Percentiles rank a stretch among this genome's conserved stretches.
Evolutionary conservation across 2,888 invertebrate species (phyloP).

Genomic region (Mesoligia furuncula): DNA sequence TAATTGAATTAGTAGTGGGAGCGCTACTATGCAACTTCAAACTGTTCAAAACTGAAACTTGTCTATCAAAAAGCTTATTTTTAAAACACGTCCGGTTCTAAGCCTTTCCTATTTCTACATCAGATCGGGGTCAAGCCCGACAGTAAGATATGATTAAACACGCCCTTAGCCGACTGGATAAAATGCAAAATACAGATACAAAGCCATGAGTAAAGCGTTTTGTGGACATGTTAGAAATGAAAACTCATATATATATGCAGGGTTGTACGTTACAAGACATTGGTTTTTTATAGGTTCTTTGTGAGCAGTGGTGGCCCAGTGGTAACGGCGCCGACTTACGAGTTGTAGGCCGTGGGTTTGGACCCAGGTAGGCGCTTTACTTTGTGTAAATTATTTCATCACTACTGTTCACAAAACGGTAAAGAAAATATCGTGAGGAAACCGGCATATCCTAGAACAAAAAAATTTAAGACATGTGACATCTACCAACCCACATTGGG

Average conservation of each 20-base stretch:
- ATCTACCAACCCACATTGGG: background rate
- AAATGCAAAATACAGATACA: constrained; percentile 67
- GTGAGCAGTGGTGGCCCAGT: background rate
- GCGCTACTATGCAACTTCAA: too few species aligned
- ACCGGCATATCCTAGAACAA: background rate
- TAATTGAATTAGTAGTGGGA: background rate
- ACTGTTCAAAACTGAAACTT: background rate
- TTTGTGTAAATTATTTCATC: background rate
- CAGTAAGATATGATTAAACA: constrained; percentile 84
- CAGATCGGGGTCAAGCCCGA: constrained; percentile 69
- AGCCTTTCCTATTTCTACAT: constrained; percentile 33
- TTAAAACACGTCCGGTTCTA: constrained; percentile 32
- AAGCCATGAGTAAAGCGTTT: constrained; percentile 29
- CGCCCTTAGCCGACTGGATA: constrained; percentile 77
- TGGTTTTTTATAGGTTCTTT: background rate
- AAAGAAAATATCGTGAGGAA: background rate
- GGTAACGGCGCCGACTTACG: background rate
- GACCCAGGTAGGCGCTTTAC: background rate
- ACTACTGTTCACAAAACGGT: background rate
- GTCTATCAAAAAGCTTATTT: background rate
- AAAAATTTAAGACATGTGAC: background rate
- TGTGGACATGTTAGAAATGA: constrained; percentile 30
- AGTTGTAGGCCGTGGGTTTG: background rate
- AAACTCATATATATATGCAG: constrained; percentile 9
- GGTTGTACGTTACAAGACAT: constrained; percentile 1